Base-by-base conservation (phyloP, 2,888 invertebrate species). In the Muscina levida region DNA sequence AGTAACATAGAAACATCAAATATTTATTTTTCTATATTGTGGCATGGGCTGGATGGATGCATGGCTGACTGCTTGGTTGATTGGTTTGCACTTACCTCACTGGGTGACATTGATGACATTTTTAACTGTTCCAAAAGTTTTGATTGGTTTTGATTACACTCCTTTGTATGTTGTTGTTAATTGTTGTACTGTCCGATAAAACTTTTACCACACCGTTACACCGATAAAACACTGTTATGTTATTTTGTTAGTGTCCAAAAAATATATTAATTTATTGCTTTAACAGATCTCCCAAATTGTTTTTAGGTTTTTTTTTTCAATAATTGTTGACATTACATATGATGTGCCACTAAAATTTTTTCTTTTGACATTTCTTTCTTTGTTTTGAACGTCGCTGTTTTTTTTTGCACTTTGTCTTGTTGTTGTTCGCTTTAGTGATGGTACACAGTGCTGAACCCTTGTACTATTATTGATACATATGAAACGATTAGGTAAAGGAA, bases 81-180 rank as follows among this genome's bases (percentile, higher is more conserved):
- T n/a, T n/a, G n/a, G n/a, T n/a, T n/a, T n/a, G n/a, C 37, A 80
- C 85, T 85, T 82, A 88, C 88, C 87, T 88, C 87, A 81, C 88
- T 87, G 46, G 88, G 88, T 31, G 31, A 59, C 59, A 86, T 88
- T 71, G 87, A 85, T 70, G 88, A 85, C 87, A 87, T 87, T 59
- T 84, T 86, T 73, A 31, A 8, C 8, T 31, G 8, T 5, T 56
- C 39, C 57, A 73, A 57, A 56, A 44, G 67, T 26, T 42, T 70
- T 66, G 15, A 53, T 53, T 13, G 11, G 44, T 59, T 48, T 56
- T n/a, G n/a, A n/a, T n/a, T n/a, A 31, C 3, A 31, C 31, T 31
- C 3, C 11, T 46, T 48, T 67, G 68, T 53, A 48, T 42, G 11
- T 10, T 46, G 53, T 31, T 59, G 65, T 74, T 44, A 46, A 67